Conservation (phyloP, 2,797 vertebrate species). For the Poecilia gillii region DNA sequence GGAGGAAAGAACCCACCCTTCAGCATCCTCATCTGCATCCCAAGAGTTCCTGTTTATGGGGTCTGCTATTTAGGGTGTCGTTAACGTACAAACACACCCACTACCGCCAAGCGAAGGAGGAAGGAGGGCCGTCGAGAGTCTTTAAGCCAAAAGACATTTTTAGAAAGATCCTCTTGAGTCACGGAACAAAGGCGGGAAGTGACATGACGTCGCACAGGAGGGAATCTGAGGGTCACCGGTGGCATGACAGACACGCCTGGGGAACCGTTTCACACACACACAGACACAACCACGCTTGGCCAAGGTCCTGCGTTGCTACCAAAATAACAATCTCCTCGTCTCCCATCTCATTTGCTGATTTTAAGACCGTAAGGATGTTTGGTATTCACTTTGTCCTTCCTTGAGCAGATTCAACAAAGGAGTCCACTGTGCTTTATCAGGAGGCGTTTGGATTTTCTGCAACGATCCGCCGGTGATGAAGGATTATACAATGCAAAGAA, state of each 20-base stretch:
- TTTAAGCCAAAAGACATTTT: conserved; percentile 92
- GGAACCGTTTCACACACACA: conserved; percentile 63
- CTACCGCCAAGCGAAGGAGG: conserved; percentile 71
- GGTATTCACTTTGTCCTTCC: conserved; percentile 38
- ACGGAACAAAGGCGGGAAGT: conserved; percentile 91
- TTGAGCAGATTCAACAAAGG: conserved; percentile 20
- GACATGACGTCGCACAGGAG: conserved; percentile 80
- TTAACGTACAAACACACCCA: conserved; percentile 59
- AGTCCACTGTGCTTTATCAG: conserved; percentile 28
- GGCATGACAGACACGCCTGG: conserved; percentile 81
- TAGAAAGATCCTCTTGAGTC: conserved; percentile 83
- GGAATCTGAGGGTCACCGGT: conserved; percentile 79
- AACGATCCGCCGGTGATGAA: conserved; percentile 9
- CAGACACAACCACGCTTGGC: conserved; percentile 47
- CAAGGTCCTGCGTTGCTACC: conserved; percentile 51
- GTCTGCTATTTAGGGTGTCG: conserved; percentile 70
- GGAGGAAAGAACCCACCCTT: conserved; percentile 74
- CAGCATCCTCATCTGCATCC: conserved; percentile 80
- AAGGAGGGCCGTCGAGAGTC: conserved; percentile 83
- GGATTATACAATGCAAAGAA: conserved; percentile 2
- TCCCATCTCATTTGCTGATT: conserved; percentile 52
- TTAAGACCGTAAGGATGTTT: conserved; percentile 65
- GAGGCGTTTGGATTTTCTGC: conserved; percentile 41
- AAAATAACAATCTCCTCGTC: conserved; percentile 68
- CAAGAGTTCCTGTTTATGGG: conserved; percentile 79